These are phyloP conservation scores for Drosophila ogumai DNA, from an alignment of 1,140 invertebrate species.

Conservation along the genomic window DNA sequence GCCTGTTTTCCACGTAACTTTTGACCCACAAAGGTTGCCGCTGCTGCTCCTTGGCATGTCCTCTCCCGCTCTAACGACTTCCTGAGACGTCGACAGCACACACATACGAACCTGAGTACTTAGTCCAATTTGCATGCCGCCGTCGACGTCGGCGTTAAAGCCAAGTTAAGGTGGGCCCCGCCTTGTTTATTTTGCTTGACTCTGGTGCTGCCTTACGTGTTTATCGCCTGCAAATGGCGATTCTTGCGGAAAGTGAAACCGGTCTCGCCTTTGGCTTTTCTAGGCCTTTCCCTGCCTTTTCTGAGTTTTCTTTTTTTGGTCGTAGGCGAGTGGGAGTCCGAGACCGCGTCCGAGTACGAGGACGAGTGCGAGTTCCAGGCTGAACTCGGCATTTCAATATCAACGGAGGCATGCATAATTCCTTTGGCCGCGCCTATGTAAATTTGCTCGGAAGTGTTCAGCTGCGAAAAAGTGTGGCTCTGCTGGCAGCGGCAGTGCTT, in stretches of 20 bases:
- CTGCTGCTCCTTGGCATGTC: conserved; percentile 46
- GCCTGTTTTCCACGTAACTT: conserved; percentile 28
- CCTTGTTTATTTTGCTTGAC: conserved; percentile 63
- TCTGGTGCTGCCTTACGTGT: conserved; percentile 74
- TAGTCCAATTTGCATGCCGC: conserved; percentile 63
- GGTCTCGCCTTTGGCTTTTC: conserved; percentile 43
- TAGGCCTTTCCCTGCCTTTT: conserved; percentile 28
- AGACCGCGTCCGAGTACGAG: background rate
- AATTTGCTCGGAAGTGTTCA: conserved; percentile 67
- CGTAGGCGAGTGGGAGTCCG: conserved; percentile 42
- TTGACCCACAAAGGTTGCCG: conserved; percentile 76
- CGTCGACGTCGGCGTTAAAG: conserved; percentile 20
- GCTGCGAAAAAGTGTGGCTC: conserved; percentile 21
- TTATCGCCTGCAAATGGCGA: conserved; percentile 71
- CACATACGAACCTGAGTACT: conserved; percentile 23
- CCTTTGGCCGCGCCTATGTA: conserved; percentile 68
- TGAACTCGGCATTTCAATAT: conserved; percentile 73
- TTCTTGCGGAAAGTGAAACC: conserved; percentile 63
- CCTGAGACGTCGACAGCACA: conserved; percentile 48
- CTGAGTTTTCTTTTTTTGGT: conserved; percentile 9
- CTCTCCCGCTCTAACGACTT: conserved; percentile 69
- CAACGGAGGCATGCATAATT: conserved; percentile 81
- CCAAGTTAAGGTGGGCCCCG: conserved; percentile 8
- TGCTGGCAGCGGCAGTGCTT: conserved; percentile 19
- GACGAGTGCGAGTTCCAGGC: conserved; percentile 46